phyloP scores from a whole-genome alignment of 2,797 vertebrate genomes.

The Nasua narica region DNA sequence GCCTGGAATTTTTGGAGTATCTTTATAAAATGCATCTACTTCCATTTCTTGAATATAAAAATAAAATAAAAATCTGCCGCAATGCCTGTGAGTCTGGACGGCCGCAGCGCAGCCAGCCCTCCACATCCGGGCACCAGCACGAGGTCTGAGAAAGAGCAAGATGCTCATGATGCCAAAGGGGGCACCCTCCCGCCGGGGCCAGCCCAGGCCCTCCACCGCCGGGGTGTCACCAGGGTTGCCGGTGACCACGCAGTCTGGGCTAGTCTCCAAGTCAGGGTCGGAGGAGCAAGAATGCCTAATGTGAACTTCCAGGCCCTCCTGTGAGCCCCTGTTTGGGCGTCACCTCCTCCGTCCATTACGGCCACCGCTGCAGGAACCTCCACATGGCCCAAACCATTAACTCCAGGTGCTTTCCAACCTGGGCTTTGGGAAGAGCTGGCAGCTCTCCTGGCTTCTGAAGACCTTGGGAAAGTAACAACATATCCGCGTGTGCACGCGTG shows the following conservation, averaged over 20 bases:
- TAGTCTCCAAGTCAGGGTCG: background rate
- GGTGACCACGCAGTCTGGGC: background rate
- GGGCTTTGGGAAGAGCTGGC: background rate
- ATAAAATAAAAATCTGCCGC: slow-evolving; percentile 50
- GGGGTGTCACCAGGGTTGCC: rapidly evolving
- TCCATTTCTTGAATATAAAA: slow-evolving; percentile 65
- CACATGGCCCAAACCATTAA: background rate
- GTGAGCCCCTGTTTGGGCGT: background rate
- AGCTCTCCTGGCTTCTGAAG: slow-evolving; percentile 26
- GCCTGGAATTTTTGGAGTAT: background rate
- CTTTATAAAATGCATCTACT: slow-evolving; percentile 35
- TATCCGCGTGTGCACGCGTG: rapidly evolving
- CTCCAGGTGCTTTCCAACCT: slow-evolving; percentile 2
- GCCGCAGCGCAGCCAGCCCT: background rate
- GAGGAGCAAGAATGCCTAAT: background rate
- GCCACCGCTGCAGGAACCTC: background rate
- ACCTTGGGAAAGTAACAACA: background rate
- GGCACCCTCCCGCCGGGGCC: background rate
- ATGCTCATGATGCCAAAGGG: rapidly evolving
- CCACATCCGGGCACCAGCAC: rapidly evolving
- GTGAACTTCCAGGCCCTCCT: background rate
- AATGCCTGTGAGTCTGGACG: background rate
- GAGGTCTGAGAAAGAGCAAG: background rate
- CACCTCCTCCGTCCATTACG: background rate
- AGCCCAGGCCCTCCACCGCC: background rate